These are phyloP conservation scores for Gryllus bimaculatus DNA, from an alignment of 1,140 invertebrate species.

Conservation along the genomic window DNA sequence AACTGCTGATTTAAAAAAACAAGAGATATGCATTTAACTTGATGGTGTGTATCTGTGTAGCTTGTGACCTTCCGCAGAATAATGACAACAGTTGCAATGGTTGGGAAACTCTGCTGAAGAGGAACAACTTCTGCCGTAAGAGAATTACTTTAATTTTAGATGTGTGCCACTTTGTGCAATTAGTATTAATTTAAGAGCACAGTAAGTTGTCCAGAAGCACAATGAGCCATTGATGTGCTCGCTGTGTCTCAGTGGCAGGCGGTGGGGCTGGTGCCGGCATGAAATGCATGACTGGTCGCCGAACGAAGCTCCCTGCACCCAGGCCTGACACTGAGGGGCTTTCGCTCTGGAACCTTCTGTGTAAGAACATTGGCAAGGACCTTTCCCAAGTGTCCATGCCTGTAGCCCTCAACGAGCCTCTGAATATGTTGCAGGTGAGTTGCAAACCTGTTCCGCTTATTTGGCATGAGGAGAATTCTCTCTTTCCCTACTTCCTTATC, in stretches of 20 bases:
- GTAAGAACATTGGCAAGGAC: conserved; percentile 81
- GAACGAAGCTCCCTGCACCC: conserved; percentile 58
- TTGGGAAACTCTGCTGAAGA: too few relatives aligned
- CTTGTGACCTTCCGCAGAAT: too few relatives aligned
- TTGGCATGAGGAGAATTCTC: background rate
- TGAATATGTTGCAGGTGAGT: conserved; percentile 64
- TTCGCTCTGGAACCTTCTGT: conserved; percentile 69
- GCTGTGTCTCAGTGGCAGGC: conserved; percentile 5
- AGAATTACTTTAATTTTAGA: background rate
- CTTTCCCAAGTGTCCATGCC: conserved; percentile 57
- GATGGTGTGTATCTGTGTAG: too few relatives aligned
- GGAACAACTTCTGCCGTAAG: too few relatives aligned
- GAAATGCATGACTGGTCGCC: conserved; percentile 49
- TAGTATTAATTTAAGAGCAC: background rate
- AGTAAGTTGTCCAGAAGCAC: background rate
- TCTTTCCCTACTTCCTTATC: background rate
- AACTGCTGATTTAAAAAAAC: too few relatives aligned
- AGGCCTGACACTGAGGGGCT: conserved; percentile 63
- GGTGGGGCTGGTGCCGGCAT: conserved; percentile 19
- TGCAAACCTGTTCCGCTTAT: background rate
- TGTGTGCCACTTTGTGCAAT: background rate
- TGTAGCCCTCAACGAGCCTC: conserved; percentile 76
- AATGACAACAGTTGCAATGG: too few relatives aligned
- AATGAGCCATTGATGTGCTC: background rate
- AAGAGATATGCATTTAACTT: too few relatives aligned